Evolutionary conservation across 2,888 invertebrate species (phyloP).

Genomic region (Salpingus planirostris): DNA sequence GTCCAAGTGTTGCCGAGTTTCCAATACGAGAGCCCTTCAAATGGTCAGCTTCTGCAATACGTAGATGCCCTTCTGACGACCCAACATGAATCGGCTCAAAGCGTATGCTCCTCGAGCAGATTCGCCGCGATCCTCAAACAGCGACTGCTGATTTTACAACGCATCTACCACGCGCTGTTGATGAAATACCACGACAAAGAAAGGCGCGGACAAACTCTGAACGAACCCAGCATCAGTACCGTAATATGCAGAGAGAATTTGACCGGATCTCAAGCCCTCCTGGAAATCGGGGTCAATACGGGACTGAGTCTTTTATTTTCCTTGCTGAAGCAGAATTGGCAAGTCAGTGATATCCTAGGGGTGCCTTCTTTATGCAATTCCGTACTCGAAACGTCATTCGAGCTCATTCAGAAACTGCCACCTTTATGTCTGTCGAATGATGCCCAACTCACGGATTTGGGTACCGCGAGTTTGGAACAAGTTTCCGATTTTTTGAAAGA

Average conservation of each 20-base stretch:
- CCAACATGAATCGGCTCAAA: constrained; percentile 47
- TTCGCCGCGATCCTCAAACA: constrained; percentile 49
- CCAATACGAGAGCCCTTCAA: constrained; percentile 43
- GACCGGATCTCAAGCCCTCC: constrained; percentile 45
- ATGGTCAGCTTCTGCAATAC: constrained; percentile 46
- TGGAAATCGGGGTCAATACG: constrained; percentile 54
- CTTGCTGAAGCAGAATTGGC: constrained; percentile 52
- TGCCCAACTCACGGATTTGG: constrained; percentile 46
- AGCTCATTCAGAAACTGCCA: constrained; percentile 48
- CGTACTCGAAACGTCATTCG: constrained; percentile 49
- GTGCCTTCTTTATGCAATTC: constrained; percentile 48
- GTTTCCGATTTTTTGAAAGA: constrained; percentile 47
- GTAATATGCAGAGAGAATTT: constrained; percentile 21
- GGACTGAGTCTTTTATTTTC: constrained; percentile 52
- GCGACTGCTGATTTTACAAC: constrained; percentile 47
- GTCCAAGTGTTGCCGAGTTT: constrained; percentile 44
- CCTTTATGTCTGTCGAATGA: constrained; percentile 52
- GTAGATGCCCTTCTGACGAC: constrained; percentile 44
- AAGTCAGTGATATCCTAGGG: constrained; percentile 36
- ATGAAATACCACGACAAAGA: constrained; percentile 47
- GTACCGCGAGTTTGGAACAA: constrained; percentile 46
- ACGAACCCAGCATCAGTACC: constrained; percentile 4
- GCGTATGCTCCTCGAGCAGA: constrained; percentile 48
- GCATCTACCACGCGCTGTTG: constrained; percentile 50
- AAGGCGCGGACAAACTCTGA: constrained; percentile 21